A percentile compares a stretch with the other conserved stretches of the same genome.
Conservation (phyloP, 23 tunicate species). For the Halocynthia aurantium region DNA sequence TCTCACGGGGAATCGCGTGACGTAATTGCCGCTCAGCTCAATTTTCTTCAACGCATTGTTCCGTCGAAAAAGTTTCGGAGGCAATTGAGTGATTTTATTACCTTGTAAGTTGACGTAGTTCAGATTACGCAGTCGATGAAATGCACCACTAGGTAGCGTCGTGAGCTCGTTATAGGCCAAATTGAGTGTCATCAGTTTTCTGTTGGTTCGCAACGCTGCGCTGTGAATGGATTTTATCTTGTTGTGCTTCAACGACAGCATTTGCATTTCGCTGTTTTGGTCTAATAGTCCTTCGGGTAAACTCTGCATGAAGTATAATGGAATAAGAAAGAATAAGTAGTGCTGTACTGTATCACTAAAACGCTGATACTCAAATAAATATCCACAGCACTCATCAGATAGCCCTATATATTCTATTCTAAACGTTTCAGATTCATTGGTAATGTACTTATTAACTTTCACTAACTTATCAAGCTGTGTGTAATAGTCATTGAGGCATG, state of each 20-base stretch:
- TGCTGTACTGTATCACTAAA: too few relatives aligned
- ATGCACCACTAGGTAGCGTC: background rate
- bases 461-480: too few relatives aligned
- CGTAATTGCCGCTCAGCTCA: conserved; percentile 23
- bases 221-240: conserved; percentile 15
- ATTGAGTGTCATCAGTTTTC: conserved; percentile 7
- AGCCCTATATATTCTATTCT: too few relatives aligned
- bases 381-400: too few relatives aligned
- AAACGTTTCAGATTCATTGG: too few relatives aligned
- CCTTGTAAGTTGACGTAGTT: conserved; percentile 16
- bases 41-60: conserved; percentile 12
- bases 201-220: conserved; percentile 28
- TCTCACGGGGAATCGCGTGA: conserved; percentile 10
- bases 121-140: conserved; percentile 22
- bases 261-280: background rate
- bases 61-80: conserved; percentile 22
- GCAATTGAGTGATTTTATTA: conserved; percentile 15
- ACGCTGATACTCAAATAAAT: too few relatives aligned
- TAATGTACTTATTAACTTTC: too few relatives aligned
- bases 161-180: conserved; percentile 32
- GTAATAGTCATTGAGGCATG: too few relatives aligned
- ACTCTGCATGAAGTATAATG: conserved; percentile 3
- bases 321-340: background rate
- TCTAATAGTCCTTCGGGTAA: background rate
- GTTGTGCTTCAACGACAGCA: conserved; percentile 34